phyloP scores from a whole-genome alignment of 2,888 invertebrate species.

The Tetranychus truncatus region DNA sequence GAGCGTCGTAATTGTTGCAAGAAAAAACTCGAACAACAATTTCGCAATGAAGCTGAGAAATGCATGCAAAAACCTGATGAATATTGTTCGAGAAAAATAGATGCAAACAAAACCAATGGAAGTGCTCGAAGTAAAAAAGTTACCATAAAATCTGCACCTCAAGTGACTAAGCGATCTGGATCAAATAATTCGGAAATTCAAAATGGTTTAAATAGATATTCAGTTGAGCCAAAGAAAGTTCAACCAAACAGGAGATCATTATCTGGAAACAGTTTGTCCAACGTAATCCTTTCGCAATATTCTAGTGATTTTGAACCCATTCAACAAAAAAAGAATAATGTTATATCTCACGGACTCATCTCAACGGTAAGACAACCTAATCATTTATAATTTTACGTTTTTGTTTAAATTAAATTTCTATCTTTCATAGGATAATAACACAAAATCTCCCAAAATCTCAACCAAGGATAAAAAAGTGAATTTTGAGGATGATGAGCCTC shows the following conservation, averaged over 20 bases:
- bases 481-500: neutral
- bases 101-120: neutral
- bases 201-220: neutral
- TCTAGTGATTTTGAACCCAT: neutral
- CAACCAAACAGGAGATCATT: neutral
- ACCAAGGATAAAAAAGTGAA: neutral
- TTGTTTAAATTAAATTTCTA: neutral
- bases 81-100: neutral
- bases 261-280: neutral
- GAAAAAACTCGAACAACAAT: conserved; percentile 33
- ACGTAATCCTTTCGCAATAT: neutral
- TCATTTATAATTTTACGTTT: neutral
- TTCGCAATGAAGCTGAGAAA: neutral
- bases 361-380: neutral
- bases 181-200: conserved; percentile 34
- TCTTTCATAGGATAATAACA: neutral
- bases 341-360: neutral
- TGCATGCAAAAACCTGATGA: neutral
- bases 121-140: neutral
- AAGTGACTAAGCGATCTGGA: conserved; percentile 31
- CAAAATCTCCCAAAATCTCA: no score
- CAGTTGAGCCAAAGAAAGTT: conserved; percentile 34
- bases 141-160: neutral
- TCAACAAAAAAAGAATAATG: neutral
- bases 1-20: conserved; percentile 34